Conservation (phyloP, 92 coral and sea anemone genomes). For the Zoanthus sansibaricus region DNA sequence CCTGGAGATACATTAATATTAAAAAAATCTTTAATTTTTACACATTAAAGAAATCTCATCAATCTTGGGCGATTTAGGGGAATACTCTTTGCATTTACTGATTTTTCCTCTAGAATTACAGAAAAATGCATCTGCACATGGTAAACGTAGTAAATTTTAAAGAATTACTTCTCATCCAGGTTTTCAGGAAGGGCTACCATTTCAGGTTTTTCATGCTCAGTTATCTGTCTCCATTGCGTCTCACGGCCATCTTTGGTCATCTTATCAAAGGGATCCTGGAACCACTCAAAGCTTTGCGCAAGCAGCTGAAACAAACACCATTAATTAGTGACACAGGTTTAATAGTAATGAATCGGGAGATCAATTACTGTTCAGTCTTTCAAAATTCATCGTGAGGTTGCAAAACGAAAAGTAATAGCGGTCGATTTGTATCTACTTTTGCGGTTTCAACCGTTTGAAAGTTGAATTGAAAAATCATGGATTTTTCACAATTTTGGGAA, state of each 20-base stretch:
- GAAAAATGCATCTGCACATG: not conserved
- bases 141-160: not conserved
- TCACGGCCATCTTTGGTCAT: constrained; percentile 99
- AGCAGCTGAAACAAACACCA: constrained; percentile 64
- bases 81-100: not conserved
- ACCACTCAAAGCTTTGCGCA: constrained; percentile 96
- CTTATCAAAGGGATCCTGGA: constrained; percentile 98
- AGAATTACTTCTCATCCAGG: constrained; percentile 92
- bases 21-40: no score
- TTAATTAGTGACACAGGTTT: not conserved
- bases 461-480: no score
- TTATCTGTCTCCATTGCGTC: constrained; percentile 98
- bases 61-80: not conserved
- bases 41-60: no score
- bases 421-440: no score
- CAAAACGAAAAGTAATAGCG: no score
- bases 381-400: no score
- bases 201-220: constrained; percentile 98
- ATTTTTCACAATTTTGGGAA: no score
- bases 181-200: constrained; percentile 95
- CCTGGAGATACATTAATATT: constrained; percentile 45
- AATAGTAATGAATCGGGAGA: not conserved
- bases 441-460: no score
- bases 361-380: no score
- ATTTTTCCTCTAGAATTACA: not conserved